phyloP scores from a whole-genome alignment of 2,888 invertebrate species.

The Crossocerus cetratus region DNA sequence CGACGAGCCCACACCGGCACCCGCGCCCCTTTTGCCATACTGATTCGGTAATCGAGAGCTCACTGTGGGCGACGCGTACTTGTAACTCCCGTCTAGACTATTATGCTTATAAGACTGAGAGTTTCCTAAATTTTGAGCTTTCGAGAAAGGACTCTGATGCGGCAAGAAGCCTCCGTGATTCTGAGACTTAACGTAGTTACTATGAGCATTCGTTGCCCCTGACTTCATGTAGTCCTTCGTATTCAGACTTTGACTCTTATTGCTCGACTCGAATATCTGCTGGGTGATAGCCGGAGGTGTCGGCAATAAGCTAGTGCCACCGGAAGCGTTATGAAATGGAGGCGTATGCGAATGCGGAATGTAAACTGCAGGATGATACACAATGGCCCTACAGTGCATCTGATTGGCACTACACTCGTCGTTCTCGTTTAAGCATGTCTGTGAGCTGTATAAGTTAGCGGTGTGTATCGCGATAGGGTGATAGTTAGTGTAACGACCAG shows the following conservation, averaged over 20 bases:
- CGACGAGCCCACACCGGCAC: slow-evolving; percentile 55
- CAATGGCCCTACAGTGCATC: slow-evolving; percentile 67
- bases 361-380: slow-evolving; percentile 69
- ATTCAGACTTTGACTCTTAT: slow-evolving; percentile 45
- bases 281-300: slow-evolving; percentile 63
- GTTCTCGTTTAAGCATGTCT: slow-evolving; percentile 60
- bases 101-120: slow-evolving; percentile 46
- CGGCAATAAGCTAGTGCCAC: slow-evolving; percentile 68
- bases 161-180: slow-evolving; percentile 44
- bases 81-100: slow-evolving; percentile 41
- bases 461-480: slow-evolving; percentile 66
- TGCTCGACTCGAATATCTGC: slow-evolving; percentile 52
- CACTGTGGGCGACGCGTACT: slow-evolving; percentile 44
- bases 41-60: slow-evolving; percentile 52
- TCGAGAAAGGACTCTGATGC: slow-evolving; percentile 42
- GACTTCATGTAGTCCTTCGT: slow-evolving; percentile 60
- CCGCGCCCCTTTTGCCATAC: slow-evolving; percentile 44
- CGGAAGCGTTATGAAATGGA: slow-evolving; percentile 55
- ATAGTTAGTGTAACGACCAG: slow-evolving; percentile 68
- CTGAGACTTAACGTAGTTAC: slow-evolving; percentile 48
- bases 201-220: slow-evolving; percentile 35
- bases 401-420: slow-evolving; percentile 63
- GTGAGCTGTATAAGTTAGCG: slow-evolving; percentile 59
- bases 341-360: slow-evolving; percentile 66
- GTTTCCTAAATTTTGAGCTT: slow-evolving; percentile 34